A percentile compares a stretch with the other conserved stretches of the same genome.
Evolutionary conservation across 1,140 invertebrate genomes (phyloP).

Genomic region (Eciton burchellii): DNA sequence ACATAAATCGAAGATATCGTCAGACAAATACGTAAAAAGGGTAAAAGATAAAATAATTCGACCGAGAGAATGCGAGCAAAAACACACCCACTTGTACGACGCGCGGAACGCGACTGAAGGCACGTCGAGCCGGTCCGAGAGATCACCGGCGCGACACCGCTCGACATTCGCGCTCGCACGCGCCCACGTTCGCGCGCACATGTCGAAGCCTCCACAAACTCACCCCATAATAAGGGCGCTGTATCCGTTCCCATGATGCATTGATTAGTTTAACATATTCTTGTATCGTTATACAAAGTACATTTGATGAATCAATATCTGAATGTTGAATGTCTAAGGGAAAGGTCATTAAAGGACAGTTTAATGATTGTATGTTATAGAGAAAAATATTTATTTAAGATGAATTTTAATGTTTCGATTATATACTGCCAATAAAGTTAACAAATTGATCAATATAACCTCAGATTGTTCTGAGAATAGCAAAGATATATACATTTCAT

Average conservation of each 20-base stretch:
- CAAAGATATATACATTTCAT: too few species aligned
- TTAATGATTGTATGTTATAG: too few species aligned
- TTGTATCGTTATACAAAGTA: too few species aligned
- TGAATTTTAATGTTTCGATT: too few species aligned
- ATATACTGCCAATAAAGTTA: too few species aligned
- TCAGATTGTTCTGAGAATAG: too few species aligned
- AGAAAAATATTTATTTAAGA: too few species aligned
- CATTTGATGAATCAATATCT: too few species aligned
- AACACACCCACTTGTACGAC: conserved; percentile 72
- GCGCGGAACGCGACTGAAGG: conserved; percentile 77
- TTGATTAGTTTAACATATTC: background rate
- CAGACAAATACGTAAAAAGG: background rate
- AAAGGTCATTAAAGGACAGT: too few species aligned
- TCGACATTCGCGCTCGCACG: conserved; percentile 29
- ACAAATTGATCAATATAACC: too few species aligned
- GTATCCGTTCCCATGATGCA: conserved; percentile 1
- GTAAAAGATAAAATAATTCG: background rate
- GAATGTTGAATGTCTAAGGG: too few species aligned
- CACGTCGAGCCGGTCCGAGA: conserved; percentile 23
- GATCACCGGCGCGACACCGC: conserved; percentile 35
- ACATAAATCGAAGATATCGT: background rate
- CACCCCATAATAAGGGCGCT: background rate
- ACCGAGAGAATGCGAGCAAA: conserved; percentile 43
- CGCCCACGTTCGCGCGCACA: conserved; percentile 51
- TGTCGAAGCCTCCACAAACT: conserved; percentile 33